Base-by-base conservation (phyloP, 1,140 invertebrate species). In the Bombus waltoni region DNA sequence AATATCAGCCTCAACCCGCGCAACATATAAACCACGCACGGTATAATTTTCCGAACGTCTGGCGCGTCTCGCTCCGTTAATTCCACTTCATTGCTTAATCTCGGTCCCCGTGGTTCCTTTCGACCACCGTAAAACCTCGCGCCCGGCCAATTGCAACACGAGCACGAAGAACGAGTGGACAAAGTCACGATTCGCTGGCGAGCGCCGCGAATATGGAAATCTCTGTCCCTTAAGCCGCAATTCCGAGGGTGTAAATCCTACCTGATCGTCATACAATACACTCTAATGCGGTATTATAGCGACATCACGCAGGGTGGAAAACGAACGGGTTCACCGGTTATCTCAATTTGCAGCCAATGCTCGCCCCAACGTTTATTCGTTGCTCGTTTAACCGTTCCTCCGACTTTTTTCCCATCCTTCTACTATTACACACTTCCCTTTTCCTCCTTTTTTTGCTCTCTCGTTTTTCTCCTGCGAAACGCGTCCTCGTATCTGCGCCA, bases 271-370 rank as follows among this genome's bases (percentile, higher is more conserved):
- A n/a, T 74, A 89, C 87, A 90, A 90, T 87, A 83, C 82, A 90
- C 85, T 81, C 79, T 90, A 87, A 91, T 89, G 84, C 83, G 73
- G 71, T 71, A 86, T 89, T 89, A 90, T 90, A 88, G 72, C 62
- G 80, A 86, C 71, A 66, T 15, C 38, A 38, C 38, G 62, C 62
- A 32, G 59, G 18, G 15, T 15, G n/a, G 35, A n/a, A 10, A 62
- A 62, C 25, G 82, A 78, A 83, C 18, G 47, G 59, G 62, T 80
- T 73, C 74, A 28, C 47, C 80, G 68, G 87, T 89, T 91, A 91
- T 91, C 90, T 90, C 87, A 90, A 90, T 91, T 91, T 90, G 89
- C 89, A 90, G 90, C 66, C 84, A 38, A 89, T 79, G 62, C 65
- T 53, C 62, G 3, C 28, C 28, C 65, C 65, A 18, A 35, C 65